These are phyloP conservation scores for Spisula subtruncata DNA, from an alignment of 2,888 invertebrate genomes.

Conservation along the genomic window DNA sequence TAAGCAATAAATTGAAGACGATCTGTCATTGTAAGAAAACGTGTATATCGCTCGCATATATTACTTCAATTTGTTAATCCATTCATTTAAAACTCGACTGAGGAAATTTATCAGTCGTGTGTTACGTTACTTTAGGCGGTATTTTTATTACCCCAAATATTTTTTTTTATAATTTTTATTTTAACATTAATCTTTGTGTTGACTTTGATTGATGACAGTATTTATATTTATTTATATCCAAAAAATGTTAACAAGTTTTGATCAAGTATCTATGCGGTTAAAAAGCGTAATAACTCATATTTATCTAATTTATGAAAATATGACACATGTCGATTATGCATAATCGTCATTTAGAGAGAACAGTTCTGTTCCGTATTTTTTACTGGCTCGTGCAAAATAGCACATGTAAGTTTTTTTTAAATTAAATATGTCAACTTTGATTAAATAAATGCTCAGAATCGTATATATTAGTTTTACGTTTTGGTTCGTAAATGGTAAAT, in stretches of 20 bases:
- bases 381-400: too few species aligned
- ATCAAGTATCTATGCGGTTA: too few species aligned
- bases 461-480: too few species aligned
- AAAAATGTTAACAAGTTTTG: neutral
- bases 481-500: too few species aligned
- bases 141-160: constrained; percentile 1
- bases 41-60: neutral
- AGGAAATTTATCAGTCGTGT: neutral
- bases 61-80: neutral
- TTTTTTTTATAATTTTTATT: neutral
- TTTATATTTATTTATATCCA: neutral
- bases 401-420: too few species aligned
- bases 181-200: neutral
- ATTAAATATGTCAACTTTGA: too few species aligned
- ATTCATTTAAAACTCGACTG: neutral
- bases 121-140: neutral
- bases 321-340: too few species aligned
- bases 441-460: too few species aligned
- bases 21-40: neutral
- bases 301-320: too few species aligned
- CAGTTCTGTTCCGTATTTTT: too few species aligned
- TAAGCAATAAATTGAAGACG: neutral
- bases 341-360: too few species aligned
- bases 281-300: too few species aligned
- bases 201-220: neutral